Percentiles rank a stretch among this genome's conserved stretches.
Evolutionary conservation across 2,888 invertebrate species (phyloP).

Genomic region (Lasiommata megera): DNA sequence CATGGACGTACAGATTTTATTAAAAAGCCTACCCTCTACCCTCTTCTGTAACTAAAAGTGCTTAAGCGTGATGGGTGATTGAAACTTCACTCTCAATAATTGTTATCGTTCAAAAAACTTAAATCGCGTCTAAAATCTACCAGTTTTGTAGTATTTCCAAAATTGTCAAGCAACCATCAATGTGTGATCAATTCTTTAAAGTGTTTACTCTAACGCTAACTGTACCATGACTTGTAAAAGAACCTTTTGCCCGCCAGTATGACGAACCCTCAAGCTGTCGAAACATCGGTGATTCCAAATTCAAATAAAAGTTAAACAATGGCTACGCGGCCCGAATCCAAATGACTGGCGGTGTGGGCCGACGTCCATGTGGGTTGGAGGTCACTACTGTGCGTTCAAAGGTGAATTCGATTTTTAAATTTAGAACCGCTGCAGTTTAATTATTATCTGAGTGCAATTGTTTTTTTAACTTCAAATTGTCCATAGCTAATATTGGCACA

Average conservation of each 20-base stretch:
- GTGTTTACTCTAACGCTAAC: background rate
- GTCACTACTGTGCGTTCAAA: conserved; percentile 44
- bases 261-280: conserved; percentile 44
- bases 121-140: too few relatives aligned
- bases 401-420: conserved; percentile 27
- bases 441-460: conserved; percentile 4
- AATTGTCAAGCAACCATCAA: too few relatives aligned
- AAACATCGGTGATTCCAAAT: conserved; percentile 56
- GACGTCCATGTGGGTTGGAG: conserved; percentile 74
- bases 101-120: too few relatives aligned
- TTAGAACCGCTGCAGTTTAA: conserved; percentile 2
- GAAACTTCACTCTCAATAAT: too few relatives aligned
- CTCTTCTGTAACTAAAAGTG: too few relatives aligned
- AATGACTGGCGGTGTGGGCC: conserved; percentile 68
- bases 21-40: too few relatives aligned
- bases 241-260: conserved; percentile 28
- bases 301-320: conserved; percentile 74
- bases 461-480: too few relatives aligned
- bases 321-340: conserved; percentile 69
- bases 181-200: too few relatives aligned
- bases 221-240: background rate
- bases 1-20: too few relatives aligned
- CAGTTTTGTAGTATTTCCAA: too few relatives aligned
- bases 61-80: too few relatives aligned
- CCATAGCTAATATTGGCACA: too few relatives aligned